A percentile compares a stretch with the other conserved stretches of the same genome.
Conservation (phyloP, 2,113 vertebrate genomes). For the Macquaria australasica region DNA sequence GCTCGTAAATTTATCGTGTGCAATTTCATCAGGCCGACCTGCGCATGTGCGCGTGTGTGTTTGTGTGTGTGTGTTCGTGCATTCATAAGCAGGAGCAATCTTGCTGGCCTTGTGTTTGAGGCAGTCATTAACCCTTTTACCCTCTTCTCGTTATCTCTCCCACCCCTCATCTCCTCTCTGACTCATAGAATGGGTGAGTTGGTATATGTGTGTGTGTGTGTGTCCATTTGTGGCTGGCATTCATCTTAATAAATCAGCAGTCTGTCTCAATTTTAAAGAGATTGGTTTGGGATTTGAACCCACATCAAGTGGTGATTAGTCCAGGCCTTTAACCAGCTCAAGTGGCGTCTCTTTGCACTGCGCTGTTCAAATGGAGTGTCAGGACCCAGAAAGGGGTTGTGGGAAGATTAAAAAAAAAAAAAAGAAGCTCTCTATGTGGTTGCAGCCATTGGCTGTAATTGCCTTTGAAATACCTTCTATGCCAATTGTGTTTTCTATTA, state of each 20-base stretch:
- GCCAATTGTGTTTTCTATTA: background rate
- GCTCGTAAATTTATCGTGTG: conserved; percentile 64
- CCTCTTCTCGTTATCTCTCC: conserved; percentile 73
- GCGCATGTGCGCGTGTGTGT: conserved; percentile 7
- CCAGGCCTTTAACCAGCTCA: conserved; percentile 32
- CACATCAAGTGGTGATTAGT: conserved; percentile 52
- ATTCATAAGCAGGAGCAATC: conserved; percentile 29
- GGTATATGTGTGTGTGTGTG: conserved; percentile 14
- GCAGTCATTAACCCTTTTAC: conserved; percentile 79
- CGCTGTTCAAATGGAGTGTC: background rate
- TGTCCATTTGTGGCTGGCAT: conserved; percentile 41
- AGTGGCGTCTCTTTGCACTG: conserved; percentile 1
- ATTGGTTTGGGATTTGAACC: conserved; percentile 64
- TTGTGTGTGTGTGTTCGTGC: conserved; percentile 9
- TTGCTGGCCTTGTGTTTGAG: conserved; percentile 50
- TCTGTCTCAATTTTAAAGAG: conserved; percentile 52
- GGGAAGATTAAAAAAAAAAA: background rate
- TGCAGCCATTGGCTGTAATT: background rate
- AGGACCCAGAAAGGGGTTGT: background rate
- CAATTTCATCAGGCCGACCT: conserved; percentile 64
- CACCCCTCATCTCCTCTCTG: conserved; percentile 50
- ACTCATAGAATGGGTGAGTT: background rate
- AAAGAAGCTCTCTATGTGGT: background rate
- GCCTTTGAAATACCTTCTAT: conserved; percentile 33
- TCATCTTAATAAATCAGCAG: conserved; percentile 69